These are phyloP conservation scores for Cherax quadricarinatus DNA, from an alignment of 1,140 invertebrate species.

Conservation along the genomic window DNA sequence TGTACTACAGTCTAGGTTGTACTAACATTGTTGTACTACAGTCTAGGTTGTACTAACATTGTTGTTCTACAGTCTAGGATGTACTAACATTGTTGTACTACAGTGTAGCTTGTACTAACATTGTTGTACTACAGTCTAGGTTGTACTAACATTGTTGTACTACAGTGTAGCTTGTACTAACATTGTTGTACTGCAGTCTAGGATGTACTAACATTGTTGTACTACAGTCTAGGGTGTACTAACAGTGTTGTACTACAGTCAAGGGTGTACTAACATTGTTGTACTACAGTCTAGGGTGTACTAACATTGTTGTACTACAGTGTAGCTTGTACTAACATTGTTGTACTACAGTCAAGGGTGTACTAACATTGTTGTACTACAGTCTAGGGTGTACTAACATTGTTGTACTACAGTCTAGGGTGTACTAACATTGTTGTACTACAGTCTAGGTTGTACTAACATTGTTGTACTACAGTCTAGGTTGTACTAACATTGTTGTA, in stretches of 20 bases:
- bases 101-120: too few relatives aligned
- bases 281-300: slow-evolving; percentile 83
- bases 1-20: not conserved
- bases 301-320: too few relatives aligned
- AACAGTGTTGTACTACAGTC: not conserved
- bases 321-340: too few relatives aligned
- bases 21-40: not conserved
- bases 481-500: not conserved
- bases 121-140: too few relatives aligned
- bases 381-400: not conserved
- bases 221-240: not conserved
- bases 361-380: too few relatives aligned
- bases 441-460: not conserved
- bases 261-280: not conserved
- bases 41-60: not conserved
- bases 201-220: not conserved
- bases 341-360: too few relatives aligned
- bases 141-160: too few relatives aligned
- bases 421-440: not conserved
- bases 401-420: not conserved
- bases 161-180: too few relatives aligned
- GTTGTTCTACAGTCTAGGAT: slow-evolving; percentile 78
- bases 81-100: too few relatives aligned
- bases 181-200: not conserved
- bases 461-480: not conserved